Conservation (phyloP, 2,797 vertebrate genomes). For the Anguilla pacifica region DNA sequence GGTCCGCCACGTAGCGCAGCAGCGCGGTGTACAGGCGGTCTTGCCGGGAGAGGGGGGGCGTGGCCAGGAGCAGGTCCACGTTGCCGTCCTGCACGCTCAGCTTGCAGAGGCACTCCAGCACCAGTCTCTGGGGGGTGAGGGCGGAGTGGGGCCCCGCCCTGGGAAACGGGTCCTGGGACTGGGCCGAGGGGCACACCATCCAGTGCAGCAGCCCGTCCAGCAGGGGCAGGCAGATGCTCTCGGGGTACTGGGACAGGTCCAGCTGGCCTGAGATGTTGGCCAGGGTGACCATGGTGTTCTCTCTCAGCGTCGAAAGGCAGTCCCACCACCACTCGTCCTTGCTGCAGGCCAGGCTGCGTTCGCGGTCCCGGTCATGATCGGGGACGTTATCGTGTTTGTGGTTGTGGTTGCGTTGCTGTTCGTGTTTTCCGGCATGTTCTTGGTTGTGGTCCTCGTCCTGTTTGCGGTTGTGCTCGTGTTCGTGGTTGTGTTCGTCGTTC, state of each 20-base stretch:
- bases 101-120: constrained; percentile 97
- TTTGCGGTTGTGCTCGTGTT: not conserved
- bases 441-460: constrained; percentile 60
- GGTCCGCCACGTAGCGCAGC: constrained; percentile 91
- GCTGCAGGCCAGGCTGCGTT: constrained; percentile 81
- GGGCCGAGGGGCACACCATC: constrained; percentile 97
- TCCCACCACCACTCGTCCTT: constrained; percentile 99
- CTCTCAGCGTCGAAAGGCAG: constrained; percentile 90
- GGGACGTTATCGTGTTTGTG: not conserved
- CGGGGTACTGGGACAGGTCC: constrained; percentile 93
- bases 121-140: constrained; percentile 92
- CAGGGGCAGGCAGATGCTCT: constrained; percentile 97
- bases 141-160: constrained; percentile 84
- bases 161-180: constrained; percentile 95
- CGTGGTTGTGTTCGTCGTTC: not conserved
- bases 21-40: constrained; percentile 93
- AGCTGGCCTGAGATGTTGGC: constrained; percentile 98
- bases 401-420: not conserved
- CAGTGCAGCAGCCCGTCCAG: constrained; percentile 98
- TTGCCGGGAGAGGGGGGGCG: constrained; percentile 93
- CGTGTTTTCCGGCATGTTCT: not conserved
- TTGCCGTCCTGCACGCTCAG: constrained; percentile 97
- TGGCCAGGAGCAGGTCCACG: constrained; percentile 95
- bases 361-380: not conserved
- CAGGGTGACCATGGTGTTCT: constrained; percentile 96